Base-by-base conservation (phyloP, 2,797 vertebrate genomes). In the Echeneis naucrates region DNA sequence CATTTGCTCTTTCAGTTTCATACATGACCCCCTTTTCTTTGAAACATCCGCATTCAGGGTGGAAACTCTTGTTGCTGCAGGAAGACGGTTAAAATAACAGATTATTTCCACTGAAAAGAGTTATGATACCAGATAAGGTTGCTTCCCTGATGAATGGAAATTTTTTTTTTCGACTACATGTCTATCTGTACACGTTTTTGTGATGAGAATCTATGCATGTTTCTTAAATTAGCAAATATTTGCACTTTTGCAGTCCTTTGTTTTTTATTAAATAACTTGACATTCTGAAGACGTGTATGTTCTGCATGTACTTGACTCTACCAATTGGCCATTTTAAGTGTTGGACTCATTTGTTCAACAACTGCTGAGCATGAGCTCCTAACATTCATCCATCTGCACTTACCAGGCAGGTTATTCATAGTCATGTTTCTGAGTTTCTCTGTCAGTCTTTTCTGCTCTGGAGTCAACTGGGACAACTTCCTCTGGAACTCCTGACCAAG, bases 401-500 rank as follows among this genome's bases (percentile, higher is more conserved):
- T 76, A 98, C 97, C 91, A 35, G 89, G 81, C 61, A 90, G 51
- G 87, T 90, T 95, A 85, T 90, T 93, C 32, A 95, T 65, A 17
- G 94, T 89, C 85, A 96, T 83, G 21, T 94, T 95, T 90, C 90
- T 95, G 66, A 98, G 94, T 92, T 93, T 97, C 86, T 99, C 97
- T n/a, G 85, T 93, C 85, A 99, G 86, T 69, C 92, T 90, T 17
- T 94, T 96, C 86, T 99, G 97, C 86, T 99, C 97, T 33, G 97
- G 97, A 84, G 95, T 93, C 85, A 99, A 85, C 77, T 88, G 94
- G 67, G 88, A 90, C 59, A 98, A 89, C 88, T 96, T 97, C 87
- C 94, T 96, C 88, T 99, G 97, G 91, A 96, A 96, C 27, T 99
- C 97, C 98, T 99, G 88, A 68, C 1, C 30, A 14, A 79, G 2